phyloP scores from a whole-genome alignment of 2,113 vertebrate genomes.

The Ictidomys tridecemlineatus region DNA sequence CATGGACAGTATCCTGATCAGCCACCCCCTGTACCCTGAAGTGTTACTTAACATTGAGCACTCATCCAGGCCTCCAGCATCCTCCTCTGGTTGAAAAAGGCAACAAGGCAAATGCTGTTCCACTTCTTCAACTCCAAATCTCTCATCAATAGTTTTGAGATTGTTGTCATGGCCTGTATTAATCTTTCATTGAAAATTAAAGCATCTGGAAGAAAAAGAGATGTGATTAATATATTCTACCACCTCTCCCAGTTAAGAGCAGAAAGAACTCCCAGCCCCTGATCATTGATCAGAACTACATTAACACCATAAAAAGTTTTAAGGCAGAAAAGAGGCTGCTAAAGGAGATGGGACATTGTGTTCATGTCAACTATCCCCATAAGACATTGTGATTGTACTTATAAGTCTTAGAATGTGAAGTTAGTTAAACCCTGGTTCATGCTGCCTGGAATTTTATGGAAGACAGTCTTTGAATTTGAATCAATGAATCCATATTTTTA shows the following conservation, averaged over 20 bases:
- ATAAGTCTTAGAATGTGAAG: conserved; percentile 99
- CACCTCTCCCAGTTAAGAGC: conserved; percentile 95
- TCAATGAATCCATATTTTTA: too few species aligned
- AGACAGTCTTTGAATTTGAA: too few species aligned
- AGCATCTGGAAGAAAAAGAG: conserved; percentile 97
- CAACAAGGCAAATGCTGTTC: conserved; percentile 97
- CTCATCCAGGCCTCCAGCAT: too few species aligned
- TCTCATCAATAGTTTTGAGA: conserved; percentile 99
- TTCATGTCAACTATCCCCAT: conserved; percentile 99
- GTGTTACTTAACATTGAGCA: too few species aligned
- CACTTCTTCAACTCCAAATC: conserved; percentile 99
- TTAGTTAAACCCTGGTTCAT: conserved; percentile 98
- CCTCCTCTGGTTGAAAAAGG: conserved; percentile 92
- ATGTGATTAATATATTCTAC: conserved; percentile 99
- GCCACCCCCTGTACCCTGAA: too few species aligned
- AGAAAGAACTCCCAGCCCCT: conserved; percentile 98
- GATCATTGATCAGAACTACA: conserved; percentile 99
- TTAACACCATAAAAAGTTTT: conserved; percentile 99
- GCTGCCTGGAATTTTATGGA: conserved; percentile 92
- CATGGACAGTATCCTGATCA: too few species aligned
- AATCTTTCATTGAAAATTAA: conserved; percentile 99
- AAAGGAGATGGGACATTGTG: conserved; percentile 99
- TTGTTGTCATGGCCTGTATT: conserved; percentile 99
- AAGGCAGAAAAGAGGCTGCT: conserved; percentile 98
- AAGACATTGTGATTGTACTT: conserved; percentile 99